phyloP scores from a whole-genome alignment of 2,888 invertebrate species.

The Machimus rusticus region DNA sequence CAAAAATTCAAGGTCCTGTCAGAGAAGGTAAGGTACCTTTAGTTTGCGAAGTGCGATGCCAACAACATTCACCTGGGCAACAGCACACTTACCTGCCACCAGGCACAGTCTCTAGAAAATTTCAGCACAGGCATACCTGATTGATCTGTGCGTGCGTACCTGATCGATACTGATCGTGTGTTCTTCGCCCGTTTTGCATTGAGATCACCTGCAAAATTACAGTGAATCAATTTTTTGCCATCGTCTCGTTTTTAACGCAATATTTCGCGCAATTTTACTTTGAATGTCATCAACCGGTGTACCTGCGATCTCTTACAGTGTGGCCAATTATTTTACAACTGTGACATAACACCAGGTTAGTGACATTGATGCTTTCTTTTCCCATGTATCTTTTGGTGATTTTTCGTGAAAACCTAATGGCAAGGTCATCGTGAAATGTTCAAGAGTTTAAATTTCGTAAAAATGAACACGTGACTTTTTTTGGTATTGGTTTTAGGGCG shows the following conservation, averaged over 20 bases:
- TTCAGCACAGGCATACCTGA: neutral
- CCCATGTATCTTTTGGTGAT: neutral
- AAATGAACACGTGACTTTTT: neutral
- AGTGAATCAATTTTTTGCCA: neutral
- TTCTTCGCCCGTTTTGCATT: neutral
- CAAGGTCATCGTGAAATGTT: neutral
- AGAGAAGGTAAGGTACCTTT: neutral
- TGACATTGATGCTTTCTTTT: conserved; percentile 26
- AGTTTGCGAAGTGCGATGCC: neutral
- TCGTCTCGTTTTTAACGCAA: neutral
- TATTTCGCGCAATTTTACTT: neutral
- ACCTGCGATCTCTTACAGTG: neutral
- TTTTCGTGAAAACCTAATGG: neutral
- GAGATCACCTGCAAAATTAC: neutral
- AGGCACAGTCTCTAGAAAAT: neutral
- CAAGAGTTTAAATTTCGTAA: neutral
- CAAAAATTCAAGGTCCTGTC: conserved; percentile 21
- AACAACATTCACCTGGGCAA: conserved; percentile 5
- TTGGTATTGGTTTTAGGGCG: neutral
- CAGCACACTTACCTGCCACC: neutral
- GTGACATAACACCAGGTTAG: conserved; percentile 16
- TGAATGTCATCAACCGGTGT: neutral
- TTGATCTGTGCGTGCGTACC: neutral
- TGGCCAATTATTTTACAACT: conserved; percentile 1
- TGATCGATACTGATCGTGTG: neutral